Base-by-base conservation (phyloP, 2,797 vertebrate species). In the Spheniscus humboldti region DNA sequence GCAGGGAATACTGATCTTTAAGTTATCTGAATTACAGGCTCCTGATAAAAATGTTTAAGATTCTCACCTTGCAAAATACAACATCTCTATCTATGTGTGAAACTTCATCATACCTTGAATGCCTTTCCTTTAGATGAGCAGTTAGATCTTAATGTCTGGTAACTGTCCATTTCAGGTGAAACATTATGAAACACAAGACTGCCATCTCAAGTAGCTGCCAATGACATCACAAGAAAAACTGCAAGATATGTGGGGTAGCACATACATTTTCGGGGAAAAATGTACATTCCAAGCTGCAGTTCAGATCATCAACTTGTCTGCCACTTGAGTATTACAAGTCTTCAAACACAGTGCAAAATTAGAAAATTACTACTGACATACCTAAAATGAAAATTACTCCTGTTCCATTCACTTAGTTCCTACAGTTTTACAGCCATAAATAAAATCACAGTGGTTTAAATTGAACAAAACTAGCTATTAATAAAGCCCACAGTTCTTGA, bases 221-320 rank as follows among this genome's bases (percentile, higher is more conserved):
- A n/a, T 7, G 20, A 22, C 53, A 77, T 77, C 27, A 57, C 25
- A 60, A 45, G 33, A 39, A 66, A 85, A 75, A 22, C 47, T 55
- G 20, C 43, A 56, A 66, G 37, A 55, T 27, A 57, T 6, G 41
- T 66, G 41, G 22, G 35, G 45, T 33, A 72, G 30, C 17, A 57
- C 8, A 55, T 52, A 56, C 1, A 16, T 37, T 33, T 91, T 7
- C 0, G 0, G 39, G 27, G 2, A 28, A 88, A 92, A 69, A 4
- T 10, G 4, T 73, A 31, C 17, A 0, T 86, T 92, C 33, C 23
- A 37, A 4, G 25, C 55, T 73, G 53, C 10, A 63, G 17, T 71
- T 91, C 35, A 86, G 20, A 62, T 35, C 13, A 86, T 66, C 47
- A 64, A 48, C 37, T 23, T 83, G 13, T 48, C 55, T 76, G 31